Evolutionary conservation across 1,140 invertebrate species (phyloP), one percentile per base, ranked within the genome.

Genomic region (Brachionus plicatilis): DNA sequence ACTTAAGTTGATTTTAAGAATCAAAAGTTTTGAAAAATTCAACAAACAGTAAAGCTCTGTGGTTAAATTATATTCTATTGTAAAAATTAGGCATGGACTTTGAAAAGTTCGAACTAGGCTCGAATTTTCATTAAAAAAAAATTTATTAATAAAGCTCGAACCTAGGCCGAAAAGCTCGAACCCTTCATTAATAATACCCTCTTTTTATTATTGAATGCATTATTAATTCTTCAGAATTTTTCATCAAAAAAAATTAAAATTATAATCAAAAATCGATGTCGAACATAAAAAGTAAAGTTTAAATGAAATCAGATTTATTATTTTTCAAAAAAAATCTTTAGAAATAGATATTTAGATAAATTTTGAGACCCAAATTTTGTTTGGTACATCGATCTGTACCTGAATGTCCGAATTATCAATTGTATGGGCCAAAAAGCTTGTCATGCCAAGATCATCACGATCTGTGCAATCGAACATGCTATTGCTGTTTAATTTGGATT

Each of bases 301-400:
- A 7, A 60, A 20, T 60, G 5, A 8, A 60, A 60, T 27, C 2
- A 20, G n/a, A 9, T 24, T 24, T 60, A 60, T 60, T 60, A 7
- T 20, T 60, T 20, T 60, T 24, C 20, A 60, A 60, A 6, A 6
- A 5, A 0, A 5, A 24, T 56, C 4, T 68, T 68, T 12, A 33
- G 12, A 68, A 68, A 37, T 6, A 78, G 47, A 14, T 78, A 33
- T 82, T 82, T 37, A 82, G 11, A 82, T 60, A 8, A 82, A 37
- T 47, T 82, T 82, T 8, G 79, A 82, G 1, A 82, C 79, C 79
- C 79, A 82, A 41, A 82, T 82, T 65, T 82, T 82, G 29, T 82
- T 68, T 1, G 79, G 79, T 68, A 82, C 79, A 68, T 82, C 65
- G n/a, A 82, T 82, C 60, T 82, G 79, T 68, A 68, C 79, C 43